Percentiles rank a stretch among this genome's conserved stretches.
Conservation (phyloP, 2,797 vertebrate genomes). For the Lacerta viridis region DNA sequence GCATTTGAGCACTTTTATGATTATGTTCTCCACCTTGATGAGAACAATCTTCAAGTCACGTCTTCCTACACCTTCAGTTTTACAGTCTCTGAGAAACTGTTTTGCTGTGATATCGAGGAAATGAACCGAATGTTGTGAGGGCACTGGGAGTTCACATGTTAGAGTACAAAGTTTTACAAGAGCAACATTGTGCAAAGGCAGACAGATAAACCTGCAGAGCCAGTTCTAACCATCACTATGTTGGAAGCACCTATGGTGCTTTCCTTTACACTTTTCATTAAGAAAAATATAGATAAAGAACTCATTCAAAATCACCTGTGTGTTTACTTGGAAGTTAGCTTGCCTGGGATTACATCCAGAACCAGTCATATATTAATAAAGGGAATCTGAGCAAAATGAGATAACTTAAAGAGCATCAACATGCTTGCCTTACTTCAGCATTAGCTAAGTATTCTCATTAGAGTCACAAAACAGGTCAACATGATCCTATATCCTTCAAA, state of each 20-base stretch:
- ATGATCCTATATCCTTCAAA: neutral
- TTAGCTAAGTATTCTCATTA: slow-evolving; percentile 67
- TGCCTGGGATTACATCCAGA: slow-evolving; percentile 23
- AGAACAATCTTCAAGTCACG: slow-evolving; percentile 11
- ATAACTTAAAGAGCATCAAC: slow-evolving; percentile 67
- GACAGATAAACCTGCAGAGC: slow-evolving; percentile 72
- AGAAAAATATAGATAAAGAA: slow-evolving; percentile 72
- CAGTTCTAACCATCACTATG: slow-evolving; percentile 62
- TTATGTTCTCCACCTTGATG: neutral
- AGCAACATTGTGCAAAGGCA: slow-evolving; percentile 63
- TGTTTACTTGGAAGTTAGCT: slow-evolving; percentile 17
- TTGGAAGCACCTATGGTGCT: slow-evolving; percentile 46
- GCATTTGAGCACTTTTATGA: slow-evolving; percentile 10
- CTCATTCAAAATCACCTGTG: slow-evolving; percentile 57
- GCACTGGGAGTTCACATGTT: slow-evolving; percentile 17
- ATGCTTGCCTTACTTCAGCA: slow-evolving; percentile 67
- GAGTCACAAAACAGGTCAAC: slow-evolving; percentile 48
- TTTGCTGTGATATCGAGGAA: slow-evolving; percentile 58
- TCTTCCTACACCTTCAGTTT: slow-evolving; percentile 55
- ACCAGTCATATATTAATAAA: slow-evolving; percentile 67
- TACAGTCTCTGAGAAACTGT: slow-evolving; percentile 64
- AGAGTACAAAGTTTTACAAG: slow-evolving; percentile 58
- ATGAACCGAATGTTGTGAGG: slow-evolving; percentile 24
- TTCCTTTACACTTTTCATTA: slow-evolving; percentile 50
- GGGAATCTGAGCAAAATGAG: slow-evolving; percentile 55